Evolutionary conservation across 1,140 invertebrate species (phyloP), one percentile per base, ranked within the genome.

Genomic region (Hyposmocoma kahamanoa): DNA sequence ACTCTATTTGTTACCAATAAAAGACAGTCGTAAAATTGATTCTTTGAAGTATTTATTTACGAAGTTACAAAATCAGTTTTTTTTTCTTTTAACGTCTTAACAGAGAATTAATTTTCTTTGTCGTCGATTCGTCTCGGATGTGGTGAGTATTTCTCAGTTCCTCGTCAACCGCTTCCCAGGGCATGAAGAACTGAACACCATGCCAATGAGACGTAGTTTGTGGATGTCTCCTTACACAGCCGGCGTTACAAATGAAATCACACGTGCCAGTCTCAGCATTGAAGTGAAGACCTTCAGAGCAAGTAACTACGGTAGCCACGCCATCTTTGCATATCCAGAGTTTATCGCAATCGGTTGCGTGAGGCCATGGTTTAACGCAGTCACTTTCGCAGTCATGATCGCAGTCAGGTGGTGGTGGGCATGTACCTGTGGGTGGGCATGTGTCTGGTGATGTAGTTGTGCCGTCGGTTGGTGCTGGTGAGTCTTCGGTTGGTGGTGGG

Each of bases 291-390:
- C 80, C 84, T 32, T 63, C 50, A 5, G 89, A 84, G 52, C 90
- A 91, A 2, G 56, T 34, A 55, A 81, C 80, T 9, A 82, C 47
- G 28, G 81, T 64, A 1, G 84, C 62, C 10, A 52, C 61, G 4
- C 75, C 79, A 11, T 63, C 67, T n/a, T 81, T 59, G 51, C 90
- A 91, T 0, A 78, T 65, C 62, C 87, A 90, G 66, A 86, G 91
- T 43, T 68, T 81, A 1, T 61, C 62, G 54, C 90, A 91, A 50
- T 88, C 81, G 1, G 58, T 54, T 2, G 82, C 73, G 50, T 90
- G 72, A 1, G 83, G 51, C 46, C 87, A 65, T 1, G 87, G 65
- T 4, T 72, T 59, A 0, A 68, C 52, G 48, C 71, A 72, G 9
- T 62, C 48, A 11, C 46, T 44, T 15, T 36, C 26, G 26, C 71